These are phyloP conservation scores for Zonotrichia leucophrys DNA, from an alignment of 2,113 vertebrate species.

Conservation along the genomic window DNA sequence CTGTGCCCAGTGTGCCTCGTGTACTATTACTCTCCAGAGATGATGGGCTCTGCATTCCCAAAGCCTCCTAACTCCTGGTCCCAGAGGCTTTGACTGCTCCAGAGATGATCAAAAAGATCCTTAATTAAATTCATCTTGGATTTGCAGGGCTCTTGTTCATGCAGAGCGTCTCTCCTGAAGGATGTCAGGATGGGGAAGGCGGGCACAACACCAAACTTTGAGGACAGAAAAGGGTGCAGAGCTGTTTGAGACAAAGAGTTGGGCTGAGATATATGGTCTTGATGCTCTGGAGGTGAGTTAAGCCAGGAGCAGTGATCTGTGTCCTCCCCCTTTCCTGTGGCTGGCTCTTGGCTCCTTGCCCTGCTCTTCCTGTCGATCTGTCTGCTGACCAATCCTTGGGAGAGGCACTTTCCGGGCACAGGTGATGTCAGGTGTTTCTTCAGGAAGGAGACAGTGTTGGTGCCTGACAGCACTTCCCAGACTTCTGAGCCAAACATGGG, in stretches of 20 bases:
- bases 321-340: not conserved
- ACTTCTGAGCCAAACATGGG: not conserved
- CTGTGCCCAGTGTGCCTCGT: accelerated
- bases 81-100: not conserved
- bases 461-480: not conserved
- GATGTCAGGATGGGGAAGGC: not conserved
- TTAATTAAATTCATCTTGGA: not conserved
- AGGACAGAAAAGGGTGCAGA: not conserved
- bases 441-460: not conserved
- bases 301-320: not conserved
- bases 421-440: not conserved
- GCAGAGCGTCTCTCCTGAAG: not conserved
- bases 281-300: not conserved
- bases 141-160: not conserved
- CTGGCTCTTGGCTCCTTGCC: not conserved
- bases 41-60: not conserved
- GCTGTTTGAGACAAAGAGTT: not conserved
- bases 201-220: accelerated
- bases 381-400: not conserved
- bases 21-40: not conserved
- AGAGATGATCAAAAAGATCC: not conserved
- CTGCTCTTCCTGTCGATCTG: not conserved
- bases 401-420: not conserved
- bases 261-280: not conserved
- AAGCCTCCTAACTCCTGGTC: not conserved